These are phyloP conservation scores for Pocillopora meandrina DNA, from an alignment of 92 coral and sea anemone species.

Conservation along the genomic window DNA sequence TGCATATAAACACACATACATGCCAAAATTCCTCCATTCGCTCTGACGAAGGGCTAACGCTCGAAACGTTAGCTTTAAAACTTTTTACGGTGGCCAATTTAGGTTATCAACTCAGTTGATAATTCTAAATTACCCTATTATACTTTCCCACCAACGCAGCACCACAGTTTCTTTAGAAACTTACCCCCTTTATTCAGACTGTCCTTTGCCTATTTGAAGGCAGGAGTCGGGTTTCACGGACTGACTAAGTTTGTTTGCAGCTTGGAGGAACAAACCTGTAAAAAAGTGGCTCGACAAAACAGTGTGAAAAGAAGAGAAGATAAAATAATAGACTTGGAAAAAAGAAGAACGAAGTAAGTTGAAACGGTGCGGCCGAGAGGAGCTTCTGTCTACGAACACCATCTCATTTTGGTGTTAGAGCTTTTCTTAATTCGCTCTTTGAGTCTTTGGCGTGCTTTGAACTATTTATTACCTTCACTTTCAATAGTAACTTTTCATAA, in stretches of 20 bases:
- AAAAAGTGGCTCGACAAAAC: conserved; percentile 87
- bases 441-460: too few species aligned
- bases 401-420: too few species aligned
- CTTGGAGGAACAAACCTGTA: conserved; percentile 78
- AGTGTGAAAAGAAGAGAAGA: conserved; percentile 97
- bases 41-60: too few species aligned
- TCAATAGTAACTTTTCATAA: too few species aligned
- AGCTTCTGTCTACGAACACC: not conserved
- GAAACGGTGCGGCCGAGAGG: not conserved
- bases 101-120: too few species aligned
- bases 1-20: too few species aligned
- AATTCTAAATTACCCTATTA: too few species aligned
- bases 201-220: not conserved
- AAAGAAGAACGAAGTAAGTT: conserved; percentile 73
- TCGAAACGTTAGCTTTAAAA: too few species aligned
- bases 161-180: not conserved
- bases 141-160: too few species aligned
- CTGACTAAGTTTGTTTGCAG: conserved; percentile 69
- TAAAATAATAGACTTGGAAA: conserved; percentile 90
- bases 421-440: too few species aligned
- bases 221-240: conserved; percentile 9
- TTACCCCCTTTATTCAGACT: not conserved
- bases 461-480: not conserved
- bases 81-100: too few species aligned
- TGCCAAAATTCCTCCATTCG: too few species aligned